Percentiles rank a stretch among this genome's conserved stretches.
These are phyloP conservation scores for Brevipalpus yothersi DNA, from an alignment of 1,140 invertebrate species.

Conservation along the genomic window DNA sequence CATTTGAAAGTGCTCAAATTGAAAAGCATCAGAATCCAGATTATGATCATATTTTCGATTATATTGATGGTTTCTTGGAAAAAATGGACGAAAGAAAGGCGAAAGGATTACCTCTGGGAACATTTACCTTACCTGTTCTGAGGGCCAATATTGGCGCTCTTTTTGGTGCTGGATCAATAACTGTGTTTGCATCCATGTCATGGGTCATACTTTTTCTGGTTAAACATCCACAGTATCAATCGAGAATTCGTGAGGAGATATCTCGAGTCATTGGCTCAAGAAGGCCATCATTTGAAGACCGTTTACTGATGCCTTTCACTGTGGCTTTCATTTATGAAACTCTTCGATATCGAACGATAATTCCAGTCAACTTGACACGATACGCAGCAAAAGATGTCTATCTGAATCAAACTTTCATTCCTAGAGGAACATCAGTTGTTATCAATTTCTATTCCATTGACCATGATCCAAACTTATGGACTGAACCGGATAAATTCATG, in stretches of 20 bases:
- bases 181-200: conserved; percentile 10
- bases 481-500: conserved; percentile 37
- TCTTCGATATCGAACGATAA: conserved; percentile 10
- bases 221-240: conserved; percentile 11
- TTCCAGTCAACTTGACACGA: conserved; percentile 11
- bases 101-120: not conserved
- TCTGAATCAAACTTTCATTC: not conserved
- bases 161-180: conserved; percentile 15
- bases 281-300: conserved; percentile 8
- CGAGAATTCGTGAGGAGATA: conserved; percentile 13
- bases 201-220: conserved; percentile 13
- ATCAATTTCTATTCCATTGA: conserved; percentile 37
- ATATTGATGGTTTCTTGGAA: conserved; percentile 17
- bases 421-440: conserved; percentile 15
- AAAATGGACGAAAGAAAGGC: conserved; percentile 19
- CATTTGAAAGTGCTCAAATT: not conserved
- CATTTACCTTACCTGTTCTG: conserved; percentile 10
- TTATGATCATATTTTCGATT: conserved; percentile 5
- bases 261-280: conserved; percentile 13
- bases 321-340: conserved; percentile 12
- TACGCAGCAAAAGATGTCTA: not conserved
- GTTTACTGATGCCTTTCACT: conserved; percentile 12
- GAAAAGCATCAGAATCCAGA: conserved; percentile 1
- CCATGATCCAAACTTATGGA: conserved; percentile 36
- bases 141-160: conserved; percentile 8